Base-by-base conservation (phyloP, 1,140 invertebrate genomes). In the Melitaea cinxia region DNA sequence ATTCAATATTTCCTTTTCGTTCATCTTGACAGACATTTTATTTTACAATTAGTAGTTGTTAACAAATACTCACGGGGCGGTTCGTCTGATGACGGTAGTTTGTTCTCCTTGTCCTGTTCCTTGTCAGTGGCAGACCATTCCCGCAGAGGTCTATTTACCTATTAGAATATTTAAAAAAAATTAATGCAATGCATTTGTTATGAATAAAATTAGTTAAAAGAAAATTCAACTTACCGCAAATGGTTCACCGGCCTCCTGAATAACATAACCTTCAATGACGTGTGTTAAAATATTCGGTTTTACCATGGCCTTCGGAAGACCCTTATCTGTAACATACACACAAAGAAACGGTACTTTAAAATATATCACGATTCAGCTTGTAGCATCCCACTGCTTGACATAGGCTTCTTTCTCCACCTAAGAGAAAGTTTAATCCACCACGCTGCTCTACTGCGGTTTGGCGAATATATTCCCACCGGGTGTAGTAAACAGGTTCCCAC, bases 261-360 rank as follows among this genome's bases (percentile, higher is more conserved):
- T 99, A 2, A 99, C 96, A 88, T 98, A 99, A 15, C 98, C 98
- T 91, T 99, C 98, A 61, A 99, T 99, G 1, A 99, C 96, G 84
- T 99, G 98, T 0, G 98, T 99, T 7, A 99, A 91, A 1, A 99
- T 96, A 82, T 99, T 97, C 0, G 98, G 98, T 89, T 98, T 98
- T 0, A 99, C 97, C 94, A 99, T 96, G 0, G 97, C 97, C 88
- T 97, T 98, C n/a, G 96, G 96, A 42, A 95, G 84, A 19, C 93
- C 93, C 75, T 95, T 94, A 91, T 95, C 93, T 75, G 80, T 49
- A 70, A 69, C 24, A 2, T 4, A 4, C 6, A 4, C 6, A 26
- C 24, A 26, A 4, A 26, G 2, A 6, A 4, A 26, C 6, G 24
- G 24, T n/a, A n/a, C n/a, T n/a, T n/a, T n/a, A n/a, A n/a, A n/a